phyloP scores from a whole-genome alignment of 2,888 invertebrate species.

The Laothoe populi region DNA sequence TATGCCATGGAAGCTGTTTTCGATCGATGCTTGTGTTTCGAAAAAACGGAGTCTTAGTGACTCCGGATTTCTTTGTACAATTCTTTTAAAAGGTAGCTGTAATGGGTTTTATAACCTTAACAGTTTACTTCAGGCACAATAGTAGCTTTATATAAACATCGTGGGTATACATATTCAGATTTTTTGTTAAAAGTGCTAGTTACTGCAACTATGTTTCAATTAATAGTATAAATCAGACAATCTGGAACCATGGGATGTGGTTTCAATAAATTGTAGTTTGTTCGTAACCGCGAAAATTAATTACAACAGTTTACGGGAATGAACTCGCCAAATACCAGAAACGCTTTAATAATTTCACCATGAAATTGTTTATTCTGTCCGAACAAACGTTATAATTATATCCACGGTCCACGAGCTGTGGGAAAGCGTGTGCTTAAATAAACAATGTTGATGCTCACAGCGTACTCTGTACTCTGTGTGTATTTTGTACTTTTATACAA shows the following conservation, averaged over 20 bases:
- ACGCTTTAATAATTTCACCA: background rate
- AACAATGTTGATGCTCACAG: conserved; percentile 32
- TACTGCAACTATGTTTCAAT: background rate
- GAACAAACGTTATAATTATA: conserved; percentile 2
- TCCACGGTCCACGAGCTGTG: conserved; percentile 3
- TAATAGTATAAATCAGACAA: conserved; percentile 7
- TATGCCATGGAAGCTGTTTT: background rate
- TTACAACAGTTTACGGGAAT: background rate
- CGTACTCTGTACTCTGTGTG: conserved; percentile 14
- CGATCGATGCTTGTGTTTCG: conserved; percentile 3
- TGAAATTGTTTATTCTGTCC: conserved; percentile 3
- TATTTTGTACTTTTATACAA: conserved; percentile 22
- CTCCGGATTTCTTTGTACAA: background rate
- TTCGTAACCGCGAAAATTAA: conserved; percentile 14
- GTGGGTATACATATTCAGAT: too few species aligned
- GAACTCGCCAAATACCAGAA: background rate
- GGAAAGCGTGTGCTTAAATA: conserved; percentile 31
- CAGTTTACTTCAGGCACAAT: too few species aligned
- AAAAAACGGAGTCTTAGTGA: background rate
- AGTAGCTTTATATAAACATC: too few species aligned
- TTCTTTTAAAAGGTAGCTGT: background rate
- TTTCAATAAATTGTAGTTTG: conserved; percentile 14
- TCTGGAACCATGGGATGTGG: conserved; percentile 4
- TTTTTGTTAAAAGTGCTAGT: too few species aligned
- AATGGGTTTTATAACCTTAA: too few species aligned